Evolutionary conservation across 2,888 invertebrate species (phyloP), one percentile per base, ranked within the genome.

Genomic region (Nomada fucata): DNA sequence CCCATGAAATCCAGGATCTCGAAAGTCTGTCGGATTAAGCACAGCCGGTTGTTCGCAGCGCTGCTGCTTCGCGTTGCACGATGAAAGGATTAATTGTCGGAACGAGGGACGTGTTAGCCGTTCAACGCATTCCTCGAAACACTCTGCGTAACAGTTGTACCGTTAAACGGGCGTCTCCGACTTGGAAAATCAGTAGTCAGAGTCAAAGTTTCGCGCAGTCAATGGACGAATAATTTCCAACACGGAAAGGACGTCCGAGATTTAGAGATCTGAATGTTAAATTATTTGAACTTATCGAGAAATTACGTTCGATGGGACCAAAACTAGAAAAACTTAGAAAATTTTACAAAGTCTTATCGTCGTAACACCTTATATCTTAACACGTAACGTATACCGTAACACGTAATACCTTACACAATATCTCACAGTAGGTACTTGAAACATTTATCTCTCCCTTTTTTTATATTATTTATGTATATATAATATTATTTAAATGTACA

Each of bases 21-120:
- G 77, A 71, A 81, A 86, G 79, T 84, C 83, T 75, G 71, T 74
- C 67, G 86, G 89, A 88, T 89, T 88, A 90, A 86, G 87, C 69
- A 86, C 88, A 89, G 83, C 85, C 75, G 86, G 85, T 55, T 77
- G 85, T 86, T 88, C 90, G 85, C 83, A 84, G 89, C 63, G 50
- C 63, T 57, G 78, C 84, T 76, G 78, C 82, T 84, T 79, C 87
- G 63, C 75, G 84, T 77, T 67, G 77, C 76, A 69, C 79, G 84
- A 70, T 70, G 75, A 78, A 84, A 86, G 89, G 89, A 90, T 90
- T 90, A 90, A 90, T 89, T 83, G 84, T 85, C 82, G 82, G 77
- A 87, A 86, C 76, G 71, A 64, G 75, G 73, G 63, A 69, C 79
- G 75, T 83, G 82, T 89, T 84, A 85, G 87, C 85, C 83, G 72